Conservation (phyloP, 37 sponge, comb jelly and placozoan species). For the Eunapius fragilis region DNA sequence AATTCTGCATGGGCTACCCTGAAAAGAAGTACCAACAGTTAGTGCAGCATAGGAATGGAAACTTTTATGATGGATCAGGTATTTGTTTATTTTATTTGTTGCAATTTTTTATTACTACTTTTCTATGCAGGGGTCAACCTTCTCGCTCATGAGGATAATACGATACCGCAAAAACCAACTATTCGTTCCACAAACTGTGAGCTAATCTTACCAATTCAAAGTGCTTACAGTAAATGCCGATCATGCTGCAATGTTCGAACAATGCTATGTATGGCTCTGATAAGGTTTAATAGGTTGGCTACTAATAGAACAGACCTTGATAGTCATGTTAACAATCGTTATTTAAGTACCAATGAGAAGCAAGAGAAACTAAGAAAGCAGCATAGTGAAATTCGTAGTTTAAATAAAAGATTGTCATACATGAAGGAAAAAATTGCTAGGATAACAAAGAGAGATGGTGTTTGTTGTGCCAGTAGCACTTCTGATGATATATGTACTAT, state of each 20-base stretch:
- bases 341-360: not conserved
- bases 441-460: not conserved
- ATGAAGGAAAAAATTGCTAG: not conserved
- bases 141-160: not conserved
- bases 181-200: not conserved
- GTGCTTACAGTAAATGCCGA: not conserved
- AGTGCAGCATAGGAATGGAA: not conserved
- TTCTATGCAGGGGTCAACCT: not conserved
- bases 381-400: not conserved
- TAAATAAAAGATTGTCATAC: not conserved
- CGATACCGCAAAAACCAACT: not conserved
- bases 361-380: conserved; percentile 3
- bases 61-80: not conserved
- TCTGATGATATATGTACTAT: conserved; percentile 7
- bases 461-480: not conserved
- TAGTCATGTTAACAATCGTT: conserved; percentile 12
- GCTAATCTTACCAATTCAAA: not conserved
- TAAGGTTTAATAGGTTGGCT: not conserved
- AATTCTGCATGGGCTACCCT: not conserved
- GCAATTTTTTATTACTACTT: not conserved
- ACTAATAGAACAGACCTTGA: conserved; percentile 10
- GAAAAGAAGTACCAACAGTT: not conserved
- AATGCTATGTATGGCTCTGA: not conserved
- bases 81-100: not conserved
- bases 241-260: not conserved